Evolutionary conservation across 2,113 vertebrate species (phyloP), one percentile per base, ranked within the genome.

Genomic region (Thomomys bottae): DNA sequence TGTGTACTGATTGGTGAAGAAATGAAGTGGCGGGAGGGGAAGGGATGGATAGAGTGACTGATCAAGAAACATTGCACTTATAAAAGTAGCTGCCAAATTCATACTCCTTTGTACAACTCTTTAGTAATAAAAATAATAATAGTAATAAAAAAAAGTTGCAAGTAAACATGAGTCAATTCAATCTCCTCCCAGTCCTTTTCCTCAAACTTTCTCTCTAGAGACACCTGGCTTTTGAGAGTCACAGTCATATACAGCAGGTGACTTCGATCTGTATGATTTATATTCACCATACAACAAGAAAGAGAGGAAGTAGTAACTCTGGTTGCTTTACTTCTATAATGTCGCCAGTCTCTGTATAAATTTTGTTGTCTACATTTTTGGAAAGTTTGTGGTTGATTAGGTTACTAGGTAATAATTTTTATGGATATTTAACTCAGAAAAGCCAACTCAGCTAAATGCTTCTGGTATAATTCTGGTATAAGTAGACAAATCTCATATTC

Each of bases 401-500:
- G 67, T 42, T 61, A 40, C 23, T 71, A 92, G 64, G 21, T n/a
- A 85, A 78, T 2, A 81, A 32, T 0, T 54, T 78, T 78, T 70
- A 9, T 36, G 40, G 66, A 34, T 36, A 24, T 7, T 40, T 70
- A n/a, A n/a, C 32, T 59, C 38, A 90, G 40, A 24, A 30, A 92
- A 93, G 17, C 20, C 32, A 90, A 76, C 64, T 82, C 49, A 57
- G 8, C 45, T 89, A 91, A 63, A 79, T 7, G 6, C 1, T 76
- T 79, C 82, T 45, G 40, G 20, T 6, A 84, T 38, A 91, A 87
- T 67, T 91, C 32, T n/a, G n/a, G n/a, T n/a, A n/a, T n/a, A 81
- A 24, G 57, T 82, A 9, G 78, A 84, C 3, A 59, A 26, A 84
- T 67, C 10, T 76, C 3, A 86, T 21, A n/a, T 61, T 84, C 54